Percentiles rank a stretch among this genome's conserved stretches.
Conservation (phyloP, 2,113 vertebrate genomes). For the Acanthisitta chloris region DNA sequence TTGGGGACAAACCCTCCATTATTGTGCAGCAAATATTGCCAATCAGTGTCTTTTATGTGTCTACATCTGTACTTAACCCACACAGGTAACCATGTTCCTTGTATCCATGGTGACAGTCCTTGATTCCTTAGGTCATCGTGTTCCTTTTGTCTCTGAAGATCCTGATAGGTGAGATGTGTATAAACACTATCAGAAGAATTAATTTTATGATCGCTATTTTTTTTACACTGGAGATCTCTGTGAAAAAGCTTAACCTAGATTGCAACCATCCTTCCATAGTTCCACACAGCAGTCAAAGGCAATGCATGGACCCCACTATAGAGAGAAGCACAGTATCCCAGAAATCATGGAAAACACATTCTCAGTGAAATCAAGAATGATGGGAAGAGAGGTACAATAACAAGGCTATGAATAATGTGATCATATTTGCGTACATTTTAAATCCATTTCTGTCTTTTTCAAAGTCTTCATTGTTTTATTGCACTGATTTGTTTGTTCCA, state of each 20-base stretch:
- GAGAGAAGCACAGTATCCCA: neutral
- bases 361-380: neutral
- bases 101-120: neutral
- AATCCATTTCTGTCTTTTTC: neutral
- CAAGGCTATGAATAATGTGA: neutral
- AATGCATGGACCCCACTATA: neutral
- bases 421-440: neutral
- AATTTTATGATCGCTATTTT: neutral
- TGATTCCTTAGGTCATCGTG: neutral
- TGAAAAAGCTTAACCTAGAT: neutral
- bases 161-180: neutral
- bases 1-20: neutral
- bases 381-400: neutral
- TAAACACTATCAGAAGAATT: neutral
- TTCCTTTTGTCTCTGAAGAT: neutral
- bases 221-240: neutral
- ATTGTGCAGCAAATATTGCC: neutral
- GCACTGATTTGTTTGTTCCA: neutral
- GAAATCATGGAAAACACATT: neutral
- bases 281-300: neutral
- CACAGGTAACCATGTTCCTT: neutral
- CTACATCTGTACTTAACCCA: neutral
- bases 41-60: neutral
- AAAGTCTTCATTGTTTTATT: neutral
- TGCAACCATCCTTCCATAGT: neutral